Evolutionary conservation across 2,113 vertebrate species (phyloP).

Genomic region (Chaetorhynchus papuensis): DNA sequence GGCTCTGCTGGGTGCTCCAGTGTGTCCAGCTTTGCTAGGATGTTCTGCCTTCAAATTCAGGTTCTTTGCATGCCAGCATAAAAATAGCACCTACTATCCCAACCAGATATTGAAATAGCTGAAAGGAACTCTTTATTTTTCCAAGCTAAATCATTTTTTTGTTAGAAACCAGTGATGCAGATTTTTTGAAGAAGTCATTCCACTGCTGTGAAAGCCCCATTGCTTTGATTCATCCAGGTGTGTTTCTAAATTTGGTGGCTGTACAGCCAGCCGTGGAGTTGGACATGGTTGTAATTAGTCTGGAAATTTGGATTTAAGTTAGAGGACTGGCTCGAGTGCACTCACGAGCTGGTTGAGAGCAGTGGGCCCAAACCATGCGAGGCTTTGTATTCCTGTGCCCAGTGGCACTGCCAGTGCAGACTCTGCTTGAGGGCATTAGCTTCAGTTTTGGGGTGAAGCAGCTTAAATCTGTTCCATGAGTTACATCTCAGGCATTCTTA

Average conservation of each 20-base stretch:
- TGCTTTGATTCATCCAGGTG: neutral
- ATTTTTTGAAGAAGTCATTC: neutral
- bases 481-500: neutral
- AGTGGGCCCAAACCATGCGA: fast-evolving
- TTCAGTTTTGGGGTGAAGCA: neutral
- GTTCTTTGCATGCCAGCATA: neutral
- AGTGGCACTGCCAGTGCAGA: neutral
- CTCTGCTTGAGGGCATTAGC: neutral
- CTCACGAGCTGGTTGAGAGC: neutral
- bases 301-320: neutral
- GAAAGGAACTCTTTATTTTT: neutral
- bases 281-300: neutral
- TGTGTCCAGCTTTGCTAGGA: neutral
- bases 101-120: neutral
- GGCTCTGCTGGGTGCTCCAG: neutral
- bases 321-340: neutral
- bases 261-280: neutral
- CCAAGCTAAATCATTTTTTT: neutral
- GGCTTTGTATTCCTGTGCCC: neutral
- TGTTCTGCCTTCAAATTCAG: neutral
- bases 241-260: neutral
- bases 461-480: neutral
- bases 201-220: neutral
- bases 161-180: fast-evolving
- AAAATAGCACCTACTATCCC: neutral